Evolutionary conservation across 1,140 invertebrate species (phyloP).

Genomic region (Bombus pascuorum): DNA sequence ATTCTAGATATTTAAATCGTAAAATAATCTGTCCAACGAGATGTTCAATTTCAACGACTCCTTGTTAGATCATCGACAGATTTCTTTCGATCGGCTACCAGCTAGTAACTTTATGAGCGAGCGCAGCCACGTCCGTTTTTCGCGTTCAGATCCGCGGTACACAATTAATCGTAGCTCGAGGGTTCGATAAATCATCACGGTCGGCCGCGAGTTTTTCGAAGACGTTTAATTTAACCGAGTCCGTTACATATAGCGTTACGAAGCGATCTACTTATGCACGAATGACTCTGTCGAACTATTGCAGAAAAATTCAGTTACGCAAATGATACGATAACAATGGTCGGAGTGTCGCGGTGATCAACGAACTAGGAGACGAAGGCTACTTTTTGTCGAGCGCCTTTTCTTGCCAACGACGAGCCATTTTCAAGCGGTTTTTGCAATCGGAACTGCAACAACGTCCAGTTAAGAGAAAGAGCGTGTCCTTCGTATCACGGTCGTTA

Average conservation of each 20-base stretch:
- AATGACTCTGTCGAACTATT: neutral
- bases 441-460: neutral
- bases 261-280: neutral
- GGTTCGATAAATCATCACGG: conserved; percentile 10
- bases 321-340: conserved; percentile 52
- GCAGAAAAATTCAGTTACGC: conserved; percentile 53
- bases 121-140: neutral
- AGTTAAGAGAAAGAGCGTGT: conserved; percentile 26
- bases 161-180: conserved; percentile 29
- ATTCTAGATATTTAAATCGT: neutral
- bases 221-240: conserved; percentile 5
- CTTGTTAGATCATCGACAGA: neutral
- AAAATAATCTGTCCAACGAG: neutral
- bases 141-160: neutral
- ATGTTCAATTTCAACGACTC: neutral
- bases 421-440: conserved; percentile 52
- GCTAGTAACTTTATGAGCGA: neutral
- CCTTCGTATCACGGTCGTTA: conserved; percentile 54
- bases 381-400: conserved; percentile 37
- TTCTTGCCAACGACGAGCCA: conserved; percentile 22
- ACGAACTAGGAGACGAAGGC: conserved; percentile 63
- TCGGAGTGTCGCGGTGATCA: conserved; percentile 49
- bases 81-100: neutral
- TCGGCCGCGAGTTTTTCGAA: neutral
- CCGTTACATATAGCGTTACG: neutral